phyloP scores from a whole-genome alignment of 2,113 vertebrate species.

The Spea multiplicata region DNA sequence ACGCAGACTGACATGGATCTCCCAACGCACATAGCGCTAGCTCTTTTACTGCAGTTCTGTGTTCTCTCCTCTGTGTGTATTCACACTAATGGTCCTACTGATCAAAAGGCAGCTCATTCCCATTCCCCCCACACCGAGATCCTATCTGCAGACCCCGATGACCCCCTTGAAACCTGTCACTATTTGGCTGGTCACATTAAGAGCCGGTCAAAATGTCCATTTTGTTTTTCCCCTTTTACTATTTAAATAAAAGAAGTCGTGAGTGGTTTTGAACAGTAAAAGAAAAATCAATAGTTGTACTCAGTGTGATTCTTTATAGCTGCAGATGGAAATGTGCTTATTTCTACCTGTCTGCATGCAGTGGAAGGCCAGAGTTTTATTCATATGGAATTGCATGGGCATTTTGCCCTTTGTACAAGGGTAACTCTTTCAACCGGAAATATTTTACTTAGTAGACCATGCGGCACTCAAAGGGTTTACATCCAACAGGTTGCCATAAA shows the following conservation, averaged over 20 bases:
- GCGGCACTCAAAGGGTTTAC: too few species aligned
- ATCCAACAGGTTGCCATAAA: too few species aligned
- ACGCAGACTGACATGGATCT: neutral
- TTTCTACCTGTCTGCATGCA: neutral
- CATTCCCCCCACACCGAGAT: conserved; percentile 19
- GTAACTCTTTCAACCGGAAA: too few species aligned
- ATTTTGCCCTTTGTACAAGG: too few species aligned
- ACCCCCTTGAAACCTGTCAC: neutral
- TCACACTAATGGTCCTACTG: conserved; percentile 12
- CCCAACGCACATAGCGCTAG: neutral
- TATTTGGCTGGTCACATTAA: conserved; percentile 7
- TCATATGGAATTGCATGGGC: neutral
- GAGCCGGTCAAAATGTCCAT: conserved; percentile 17
- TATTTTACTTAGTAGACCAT: too few species aligned
- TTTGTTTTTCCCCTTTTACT: conserved; percentile 9
- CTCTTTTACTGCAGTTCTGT: neutral
- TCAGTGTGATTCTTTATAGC: conserved; percentile 13
- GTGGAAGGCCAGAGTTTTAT: conserved; percentile 4
- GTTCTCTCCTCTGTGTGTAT: neutral
- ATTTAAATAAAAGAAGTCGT: conserved; percentile 19
- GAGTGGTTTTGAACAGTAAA: neutral
- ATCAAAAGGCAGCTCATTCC: neutral
- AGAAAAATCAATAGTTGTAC: conserved; percentile 38
- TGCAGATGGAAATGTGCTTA: neutral
- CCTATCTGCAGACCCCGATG: conserved; percentile 1